These are phyloP conservation scores for Bombus fervidus DNA, from an alignment of 1,140 invertebrate species.

Conservation along the genomic window DNA sequence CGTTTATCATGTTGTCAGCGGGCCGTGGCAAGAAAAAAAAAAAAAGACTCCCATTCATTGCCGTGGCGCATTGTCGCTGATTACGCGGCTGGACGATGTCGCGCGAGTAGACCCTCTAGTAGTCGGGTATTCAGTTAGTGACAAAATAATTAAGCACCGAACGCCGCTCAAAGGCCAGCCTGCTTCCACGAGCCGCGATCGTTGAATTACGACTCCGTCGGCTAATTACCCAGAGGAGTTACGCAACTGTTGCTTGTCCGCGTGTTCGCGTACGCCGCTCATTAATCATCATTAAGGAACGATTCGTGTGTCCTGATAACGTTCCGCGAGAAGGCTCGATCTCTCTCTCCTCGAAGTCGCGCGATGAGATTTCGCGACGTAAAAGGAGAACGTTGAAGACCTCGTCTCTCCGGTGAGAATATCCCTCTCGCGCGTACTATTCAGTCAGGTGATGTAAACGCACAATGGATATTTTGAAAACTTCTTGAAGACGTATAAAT, in stretches of 20 bases:
- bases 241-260: constrained; percentile 39
- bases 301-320: constrained; percentile 56
- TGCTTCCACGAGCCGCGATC: constrained; percentile 32
- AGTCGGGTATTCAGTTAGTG: constrained; percentile 40
- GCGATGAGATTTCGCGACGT: constrained; percentile 48
- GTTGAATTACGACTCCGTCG: constrained; percentile 30
- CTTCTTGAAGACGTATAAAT: neutral
- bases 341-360: neutral
- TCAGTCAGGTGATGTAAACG: neutral
- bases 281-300: constrained; percentile 69
- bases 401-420: neutral
- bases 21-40: neutral
- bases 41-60: neutral
- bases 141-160: constrained; percentile 61
- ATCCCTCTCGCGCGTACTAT: neutral
- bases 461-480: neutral
- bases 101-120: neutral
- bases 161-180: constrained; percentile 10
- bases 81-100: constrained; percentile 16
- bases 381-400: constrained; percentile 43
- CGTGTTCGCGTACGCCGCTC: constrained; percentile 1
- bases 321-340: constrained; percentile 2
- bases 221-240: constrained; percentile 57
- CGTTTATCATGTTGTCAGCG: constrained; percentile 36
- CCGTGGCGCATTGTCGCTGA: constrained; percentile 21